Conservation (phyloP, 1,140 invertebrate species). For the Panonychus citri region DNA sequence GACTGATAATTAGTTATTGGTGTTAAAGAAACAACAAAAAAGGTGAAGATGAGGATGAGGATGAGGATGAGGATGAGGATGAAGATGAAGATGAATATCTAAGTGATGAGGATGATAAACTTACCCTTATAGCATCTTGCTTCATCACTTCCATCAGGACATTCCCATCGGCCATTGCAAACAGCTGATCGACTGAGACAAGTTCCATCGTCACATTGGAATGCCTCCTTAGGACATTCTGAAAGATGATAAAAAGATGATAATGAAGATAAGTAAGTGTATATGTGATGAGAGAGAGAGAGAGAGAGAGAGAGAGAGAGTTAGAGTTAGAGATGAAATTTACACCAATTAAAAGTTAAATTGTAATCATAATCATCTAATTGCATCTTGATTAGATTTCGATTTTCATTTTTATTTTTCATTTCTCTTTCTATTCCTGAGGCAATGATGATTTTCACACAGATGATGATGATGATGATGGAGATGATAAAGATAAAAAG, state of each 20-base stretch:
- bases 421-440: too few relatives aligned
- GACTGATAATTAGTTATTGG: too few relatives aligned
- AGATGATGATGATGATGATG: not conserved
- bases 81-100: not conserved
- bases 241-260: not conserved
- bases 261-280: not conserved
- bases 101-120: not conserved
- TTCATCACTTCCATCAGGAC: constrained; percentile 20
- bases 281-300: not conserved
- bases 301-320: not conserved
- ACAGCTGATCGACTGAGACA: constrained; percentile 48
- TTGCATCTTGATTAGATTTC: too few relatives aligned
- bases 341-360: too few relatives aligned
- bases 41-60: too few relatives aligned
- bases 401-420: too few relatives aligned
- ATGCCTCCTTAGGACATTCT: constrained; percentile 17
- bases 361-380: too few relatives aligned
- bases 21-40: too few relatives aligned
- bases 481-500: not conserved
- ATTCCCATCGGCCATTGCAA: constrained; percentile 44
- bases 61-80: too few relatives aligned
- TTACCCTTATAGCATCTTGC: constrained; percentile 20
- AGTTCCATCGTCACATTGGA: constrained; percentile 16
- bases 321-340: too few relatives aligned
- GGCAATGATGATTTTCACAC: too few relatives aligned